Evolutionary conservation across 2,888 invertebrate genomes (phyloP), one percentile per base, ranked within the genome.

Genomic region (Nomada ferruginata): DNA sequence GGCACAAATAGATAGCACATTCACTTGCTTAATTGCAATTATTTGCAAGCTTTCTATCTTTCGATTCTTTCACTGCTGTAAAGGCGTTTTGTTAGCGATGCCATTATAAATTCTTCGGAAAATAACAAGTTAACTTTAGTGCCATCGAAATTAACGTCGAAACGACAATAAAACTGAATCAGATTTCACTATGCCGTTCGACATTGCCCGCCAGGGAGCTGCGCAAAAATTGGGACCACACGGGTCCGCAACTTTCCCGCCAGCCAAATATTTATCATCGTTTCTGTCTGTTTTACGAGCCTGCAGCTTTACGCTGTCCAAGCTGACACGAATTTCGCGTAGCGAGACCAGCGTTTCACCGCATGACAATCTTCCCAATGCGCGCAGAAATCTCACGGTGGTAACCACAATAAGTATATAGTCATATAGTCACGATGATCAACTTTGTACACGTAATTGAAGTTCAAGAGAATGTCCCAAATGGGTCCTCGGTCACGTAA

Each of bases 401-500:
- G 18, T 36, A 13, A n/a, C 13, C 44, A 10, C 15, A 4, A 9
- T 1, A 63, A 50, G 7, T 10, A n/a, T 18, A 26, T 5, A 47
- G 26, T 20, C 70, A 15, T 23, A 26, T 44, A 20, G 44, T 26
- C 44, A 20, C 13, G 11, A 18, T 20, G 42, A 64, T 61, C 36
- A 36, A 36, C 29, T 69, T 18, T 26, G 23, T 15, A 44, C 61
- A 55, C 3, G 29, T 52, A 53, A 36, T 65, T 57, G 47, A 23
- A 44, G 23, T 29, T 11, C 13, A 10, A 55, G 57, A 53, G 36
- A 44, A 60, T 61, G 55, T 36, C 36, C 36, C 36, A 85, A 86
- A 83, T 68, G 71, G 66, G 63, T 85, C 83, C 64, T 84, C 55
- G 85, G 87, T 89, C 90, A 90, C 88, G 89, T 89, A 90, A 87